Evolutionary conservation across 2,797 vertebrate species (phyloP).

Genomic region (Apogon talboti): DNA sequence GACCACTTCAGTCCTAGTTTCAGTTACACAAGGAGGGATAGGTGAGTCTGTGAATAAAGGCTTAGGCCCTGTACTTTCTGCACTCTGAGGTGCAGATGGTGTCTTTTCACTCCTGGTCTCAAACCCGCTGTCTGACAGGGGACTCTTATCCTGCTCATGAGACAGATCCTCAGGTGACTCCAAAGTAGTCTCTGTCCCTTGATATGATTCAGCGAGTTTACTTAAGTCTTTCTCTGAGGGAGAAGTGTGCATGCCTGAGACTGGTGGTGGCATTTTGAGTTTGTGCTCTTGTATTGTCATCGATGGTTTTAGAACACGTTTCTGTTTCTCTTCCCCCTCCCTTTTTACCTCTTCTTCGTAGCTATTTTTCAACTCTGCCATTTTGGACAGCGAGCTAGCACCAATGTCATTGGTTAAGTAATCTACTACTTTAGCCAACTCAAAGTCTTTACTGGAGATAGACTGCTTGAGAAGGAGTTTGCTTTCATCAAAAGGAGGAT

Average conservation of each 20-base stretch:
- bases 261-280: constrained; percentile 96
- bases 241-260: constrained; percentile 92
- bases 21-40: constrained; percentile 95
- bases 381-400: constrained; percentile 88
- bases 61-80: constrained; percentile 97
- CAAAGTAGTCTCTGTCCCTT: constrained; percentile 93
- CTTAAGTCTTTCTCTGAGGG: constrained; percentile 97
- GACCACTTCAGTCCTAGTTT: constrained; percentile 95
- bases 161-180: constrained; percentile 98
- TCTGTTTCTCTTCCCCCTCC: constrained; percentile 97
- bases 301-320: constrained; percentile 92
- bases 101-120: constrained; percentile 99
- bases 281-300: constrained; percentile 91
- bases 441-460: constrained; percentile 91
- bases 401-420: constrained; percentile 96
- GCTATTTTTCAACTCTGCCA: constrained; percentile 92
- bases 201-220: constrained; percentile 95
- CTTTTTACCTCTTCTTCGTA: constrained; percentile 93
- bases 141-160: constrained; percentile 98
- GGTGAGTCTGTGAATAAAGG: constrained; percentile 96
- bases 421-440: constrained; percentile 94
- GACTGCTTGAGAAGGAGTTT: constrained; percentile 86
- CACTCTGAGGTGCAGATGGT: constrained; percentile 97
- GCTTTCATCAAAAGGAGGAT: constrained; percentile 83
- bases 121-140: constrained; percentile 98